phyloP scores from a whole-genome alignment of 2,797 vertebrate genomes.

The Pipistrellus kuhlii region DNA sequence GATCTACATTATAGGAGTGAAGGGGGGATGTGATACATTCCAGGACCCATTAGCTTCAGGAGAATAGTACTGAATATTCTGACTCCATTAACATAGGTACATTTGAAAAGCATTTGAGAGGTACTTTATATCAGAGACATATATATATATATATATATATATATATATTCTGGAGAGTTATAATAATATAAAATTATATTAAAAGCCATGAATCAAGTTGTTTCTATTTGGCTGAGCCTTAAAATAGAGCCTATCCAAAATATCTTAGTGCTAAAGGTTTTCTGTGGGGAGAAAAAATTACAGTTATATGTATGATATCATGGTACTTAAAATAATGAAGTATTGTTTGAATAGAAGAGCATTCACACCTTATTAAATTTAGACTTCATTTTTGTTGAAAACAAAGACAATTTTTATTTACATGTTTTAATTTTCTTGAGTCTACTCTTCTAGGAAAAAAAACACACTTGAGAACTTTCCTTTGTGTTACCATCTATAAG shows the following conservation, averaged over 20 bases:
- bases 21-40: background rate
- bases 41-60: background rate
- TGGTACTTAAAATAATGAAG: background rate
- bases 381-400: background rate
- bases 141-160: background rate
- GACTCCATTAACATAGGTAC: background rate
- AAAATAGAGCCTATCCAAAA: background rate
- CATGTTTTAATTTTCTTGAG: slow-evolving; percentile 8
- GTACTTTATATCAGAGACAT: background rate
- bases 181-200: background rate
- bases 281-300: background rate
- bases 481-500: slow-evolving; percentile 67
- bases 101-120: background rate
- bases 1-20: background rate
- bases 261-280: background rate
- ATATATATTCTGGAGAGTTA: background rate
- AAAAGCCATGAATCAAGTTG: background rate
- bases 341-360: background rate
- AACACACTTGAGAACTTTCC: background rate
- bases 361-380: background rate
- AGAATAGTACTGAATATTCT: background rate
- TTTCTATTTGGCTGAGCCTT: background rate
- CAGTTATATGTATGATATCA: background rate
- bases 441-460: background rate
- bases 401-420: background rate